Evolutionary conservation across 2,888 invertebrate genomes (phyloP), one percentile per base, ranked within the genome.

Genomic region (Macrosoma leucophasiata): DNA sequence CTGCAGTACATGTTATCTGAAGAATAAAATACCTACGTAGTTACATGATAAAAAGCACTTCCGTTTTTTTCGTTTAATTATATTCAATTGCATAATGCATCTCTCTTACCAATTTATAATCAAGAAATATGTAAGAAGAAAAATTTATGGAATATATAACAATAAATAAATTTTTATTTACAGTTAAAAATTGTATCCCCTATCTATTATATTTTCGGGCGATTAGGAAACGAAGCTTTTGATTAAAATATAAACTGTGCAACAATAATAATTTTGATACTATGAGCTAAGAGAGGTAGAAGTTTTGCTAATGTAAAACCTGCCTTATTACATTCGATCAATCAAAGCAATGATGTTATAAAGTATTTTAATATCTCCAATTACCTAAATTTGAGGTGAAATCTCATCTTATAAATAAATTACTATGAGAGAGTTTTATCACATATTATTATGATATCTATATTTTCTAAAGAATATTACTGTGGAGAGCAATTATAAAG

Each of bases 81-180:
- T 63, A 67, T 64, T 67, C 62, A 67, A 64, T 68, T 62, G 67
- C 68, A 64, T 67, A 65, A 81, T 75, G 70, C 73, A 66, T 69
- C 69, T 66, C 63, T 69, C 73, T 77, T 76, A 81, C 61, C 65
- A 64, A 69, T 79, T 77, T 75, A 75, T 68, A 78, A 75, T 82
- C 67, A 73, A 79, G 75, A 79, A 81, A 72, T 75, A 73, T 73
- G 74, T 71, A 64, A 76, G 79, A 78, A 75, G 76, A 77, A 76
- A 74, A 67, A 60, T 68, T 71, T 72, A 75, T 73, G 75, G 78
- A 77, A 79, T 78, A 81, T 78, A 75, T 75, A 84, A 84, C 79
- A 79, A 71, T 73, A 82, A 84, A 84, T 84, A 81, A 81, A 78
- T 76, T 81, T 74, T 81, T 84, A 84, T 82, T 77, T 82, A 84